A percentile compares a stretch with the other conserved stretches of the same genome.
Evolutionary conservation across 1,140 invertebrate species (phyloP).

Genomic region (Thereuonema tuberculata): DNA sequence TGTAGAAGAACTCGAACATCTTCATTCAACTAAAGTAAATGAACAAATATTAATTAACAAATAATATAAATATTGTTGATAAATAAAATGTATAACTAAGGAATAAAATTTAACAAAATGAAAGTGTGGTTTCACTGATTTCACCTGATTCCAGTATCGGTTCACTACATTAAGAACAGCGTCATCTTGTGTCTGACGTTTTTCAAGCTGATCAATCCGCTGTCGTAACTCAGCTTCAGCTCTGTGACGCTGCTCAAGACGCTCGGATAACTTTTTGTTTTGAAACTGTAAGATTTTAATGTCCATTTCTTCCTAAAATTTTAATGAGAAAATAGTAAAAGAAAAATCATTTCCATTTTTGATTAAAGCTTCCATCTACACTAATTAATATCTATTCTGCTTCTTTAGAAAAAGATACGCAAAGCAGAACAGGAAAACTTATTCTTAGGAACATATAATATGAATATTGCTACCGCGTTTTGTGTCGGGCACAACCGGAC

Average conservation of each 20-base stretch:
- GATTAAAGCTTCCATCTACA: no score
- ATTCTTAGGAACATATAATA: no score
- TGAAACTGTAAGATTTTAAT: conserved; percentile 93
- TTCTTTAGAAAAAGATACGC: no score
- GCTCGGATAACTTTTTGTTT: conserved; percentile 88
- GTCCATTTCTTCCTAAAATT: conserved; percentile 80
- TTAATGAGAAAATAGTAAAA: no score
- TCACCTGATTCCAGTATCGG: conserved; percentile 86
- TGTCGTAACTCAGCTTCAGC: conserved; percentile 77
- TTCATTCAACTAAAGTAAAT: conserved; percentile 55
- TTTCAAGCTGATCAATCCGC: conserved; percentile 91
- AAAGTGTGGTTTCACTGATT: no score
- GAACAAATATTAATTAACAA: conserved; percentile 5
- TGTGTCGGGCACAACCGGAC: no score
- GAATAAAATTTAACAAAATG: background rate
- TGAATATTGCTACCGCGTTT: no score
- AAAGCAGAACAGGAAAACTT: no score
- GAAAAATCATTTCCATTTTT: no score
- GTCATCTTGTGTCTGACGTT: conserved; percentile 93
- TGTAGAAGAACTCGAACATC: conserved; percentile 87
- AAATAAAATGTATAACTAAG: background rate
- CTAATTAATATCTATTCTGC: no score
- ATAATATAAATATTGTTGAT: background rate
- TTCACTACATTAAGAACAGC: conserved; percentile 95
- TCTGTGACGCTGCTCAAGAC: conserved; percentile 76